Evolutionary conservation across 2,113 vertebrate genomes (phyloP), one percentile per base, ranked within the genome.

Genomic region (Aptenodytes patagonicus): DNA sequence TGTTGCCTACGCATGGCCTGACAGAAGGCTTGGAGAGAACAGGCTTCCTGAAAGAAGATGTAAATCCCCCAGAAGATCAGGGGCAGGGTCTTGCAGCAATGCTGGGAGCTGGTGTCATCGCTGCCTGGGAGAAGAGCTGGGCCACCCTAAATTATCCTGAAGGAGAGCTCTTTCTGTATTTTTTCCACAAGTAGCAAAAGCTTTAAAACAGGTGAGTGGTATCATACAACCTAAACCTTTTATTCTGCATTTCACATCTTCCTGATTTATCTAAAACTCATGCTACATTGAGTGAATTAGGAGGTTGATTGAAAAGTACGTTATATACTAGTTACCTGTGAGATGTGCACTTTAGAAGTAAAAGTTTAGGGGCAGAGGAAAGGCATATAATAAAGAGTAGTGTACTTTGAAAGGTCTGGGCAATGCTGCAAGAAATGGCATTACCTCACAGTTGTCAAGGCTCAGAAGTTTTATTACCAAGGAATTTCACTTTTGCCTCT

Each of bases 401-500:
- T 94, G 97, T 95, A 92, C 96, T 98, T 97, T 97, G 96, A 97
- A 98, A 97, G 90, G 93, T 97, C 83, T 90, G 96, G 95, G 97
- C 94, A 96, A 85, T 90, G 87, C 86, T 96, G 97, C 93, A 95
- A 97, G 96, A 98, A 98, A 98, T 97, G 93, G 93, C 98, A 97
- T 98, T 97, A 98, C 98, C 97, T 97, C 97, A 97, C 64, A 97
- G 95, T 97, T 98, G 98, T 98, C 98, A 98, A 97, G 97, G 97
- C 97, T 98, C 97, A 98, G 98, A 98, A 98, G 98, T 98, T 98
- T 98, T 98, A 98, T 98, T 98, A 97, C 98, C 96, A 95, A 97
- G 97, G 97, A 98, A 98, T 98, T 98, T 98, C 98, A 97, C 98
- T 98, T 98, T 97, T 98, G 94, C 97, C 96, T 97, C 97, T 96